A percentile compares a stretch with the other conserved stretches of the same genome.
phyloP scores from a whole-genome alignment of 1,140 invertebrate genomes.

The Drosophila pseudoobscura region DNA sequence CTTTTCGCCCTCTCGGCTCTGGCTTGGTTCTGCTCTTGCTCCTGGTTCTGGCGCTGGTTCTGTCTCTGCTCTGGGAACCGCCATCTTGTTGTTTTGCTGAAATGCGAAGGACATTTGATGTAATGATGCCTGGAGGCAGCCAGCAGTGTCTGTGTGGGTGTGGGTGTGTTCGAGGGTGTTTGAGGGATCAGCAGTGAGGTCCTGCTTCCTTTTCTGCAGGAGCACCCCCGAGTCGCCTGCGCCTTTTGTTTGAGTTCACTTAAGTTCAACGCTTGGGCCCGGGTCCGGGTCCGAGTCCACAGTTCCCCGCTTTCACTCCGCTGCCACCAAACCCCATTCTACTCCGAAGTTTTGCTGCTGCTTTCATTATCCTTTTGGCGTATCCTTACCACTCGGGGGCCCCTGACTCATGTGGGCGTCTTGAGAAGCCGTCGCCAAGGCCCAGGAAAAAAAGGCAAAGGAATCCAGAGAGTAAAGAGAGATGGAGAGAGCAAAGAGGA shows the following conservation, averaged over 20 bases:
- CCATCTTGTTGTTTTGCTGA: conserved; percentile 82
- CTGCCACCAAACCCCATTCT: conserved; percentile 34
- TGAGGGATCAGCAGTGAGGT: conserved; percentile 50
- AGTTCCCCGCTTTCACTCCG: conserved; percentile 28
- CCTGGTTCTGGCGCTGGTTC: conserved; percentile 1
- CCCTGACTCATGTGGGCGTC: conserved; percentile 77
- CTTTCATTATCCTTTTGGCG: conserved; percentile 81
- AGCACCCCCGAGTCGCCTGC: conserved; percentile 57
- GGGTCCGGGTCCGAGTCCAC: conserved; percentile 15
- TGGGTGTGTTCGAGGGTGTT: conserved; percentile 38
- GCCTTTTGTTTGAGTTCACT: conserved; percentile 81
- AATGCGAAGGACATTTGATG: conserved; percentile 82
- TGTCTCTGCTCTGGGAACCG: conserved; percentile 57
- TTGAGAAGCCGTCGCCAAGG: conserved; percentile 65
- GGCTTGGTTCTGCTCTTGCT: no score
- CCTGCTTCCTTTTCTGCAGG: conserved; percentile 59
- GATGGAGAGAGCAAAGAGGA: conserved; percentile 12
- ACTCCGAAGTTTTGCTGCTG: conserved; percentile 63
- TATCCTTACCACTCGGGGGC: conserved; percentile 52
- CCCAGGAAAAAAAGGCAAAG: conserved; percentile 44
- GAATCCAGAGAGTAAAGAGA: conserved; percentile 11
- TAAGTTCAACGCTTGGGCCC: conserved; percentile 78
- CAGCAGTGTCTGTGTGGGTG: conserved; percentile 49
- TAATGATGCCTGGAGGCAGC: conserved; percentile 81
- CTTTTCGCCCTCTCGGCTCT: conserved; percentile 46